phyloP scores from a whole-genome alignment of 2,113 vertebrate genomes.

The Hemiscyllium ocellatum region DNA sequence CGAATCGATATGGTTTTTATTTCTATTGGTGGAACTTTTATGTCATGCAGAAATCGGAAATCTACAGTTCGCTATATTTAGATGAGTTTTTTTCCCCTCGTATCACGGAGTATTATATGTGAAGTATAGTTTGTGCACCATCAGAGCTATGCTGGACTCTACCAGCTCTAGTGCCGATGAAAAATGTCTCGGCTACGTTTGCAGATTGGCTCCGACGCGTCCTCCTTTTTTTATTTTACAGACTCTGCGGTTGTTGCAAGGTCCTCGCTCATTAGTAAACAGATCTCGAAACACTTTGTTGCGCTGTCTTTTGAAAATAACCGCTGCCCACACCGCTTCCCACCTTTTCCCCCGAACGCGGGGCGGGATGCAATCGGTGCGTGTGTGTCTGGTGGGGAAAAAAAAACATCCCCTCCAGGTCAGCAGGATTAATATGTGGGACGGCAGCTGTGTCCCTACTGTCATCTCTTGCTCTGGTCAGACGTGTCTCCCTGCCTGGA shows the following conservation, averaged over 20 bases:
- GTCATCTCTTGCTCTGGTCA: not conserved
- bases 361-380: not conserved
- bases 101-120: not conserved
- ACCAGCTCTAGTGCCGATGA: not conserved
- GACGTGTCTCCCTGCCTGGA: not conserved
- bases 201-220: slow-evolving; percentile 20
- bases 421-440: not conserved
- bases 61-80: not conserved
- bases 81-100: not conserved
- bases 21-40: not conserved
- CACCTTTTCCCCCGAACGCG: not conserved
- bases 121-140: not conserved
- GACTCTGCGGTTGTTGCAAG: slow-evolving; percentile 33
- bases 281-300: slow-evolving; percentile 28
- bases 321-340: not conserved
- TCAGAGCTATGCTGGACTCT: not conserved
- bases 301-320: slow-evolving; percentile 6
- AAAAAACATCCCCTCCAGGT: not conserved
- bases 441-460: not conserved
- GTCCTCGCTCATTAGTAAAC: slow-evolving; percentile 31
- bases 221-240: not conserved
- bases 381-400: not conserved
- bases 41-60: not conserved
- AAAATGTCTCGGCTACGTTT: slow-evolving; percentile 8
- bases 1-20: not conserved